Evolutionary conservation across 2,797 vertebrate species (phyloP).

Genomic region (Micropoecilia bifurca): DNA sequence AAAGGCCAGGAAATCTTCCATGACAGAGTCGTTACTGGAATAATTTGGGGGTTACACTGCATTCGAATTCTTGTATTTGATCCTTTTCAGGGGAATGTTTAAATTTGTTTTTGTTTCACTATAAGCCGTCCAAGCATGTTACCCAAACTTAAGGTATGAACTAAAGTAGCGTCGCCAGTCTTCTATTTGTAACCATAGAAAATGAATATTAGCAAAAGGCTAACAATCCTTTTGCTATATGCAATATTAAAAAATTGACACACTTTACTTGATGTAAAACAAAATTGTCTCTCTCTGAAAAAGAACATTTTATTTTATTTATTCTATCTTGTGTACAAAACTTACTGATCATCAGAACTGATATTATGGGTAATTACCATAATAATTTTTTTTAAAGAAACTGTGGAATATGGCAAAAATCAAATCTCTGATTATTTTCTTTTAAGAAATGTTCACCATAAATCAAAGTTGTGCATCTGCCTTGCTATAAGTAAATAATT

Average conservation of each 20-base stretch:
- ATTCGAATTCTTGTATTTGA: background rate
- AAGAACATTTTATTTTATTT: background rate
- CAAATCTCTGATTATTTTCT: background rate
- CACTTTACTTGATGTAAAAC: background rate
- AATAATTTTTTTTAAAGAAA: background rate
- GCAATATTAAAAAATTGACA: background rate
- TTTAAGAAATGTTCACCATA: background rate
- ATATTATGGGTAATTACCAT: background rate
- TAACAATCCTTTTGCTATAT: background rate
- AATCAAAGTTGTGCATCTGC: background rate
- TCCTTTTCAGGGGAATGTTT: background rate
- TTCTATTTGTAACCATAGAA: background rate
- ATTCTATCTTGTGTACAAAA: background rate
- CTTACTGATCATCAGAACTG: background rate
- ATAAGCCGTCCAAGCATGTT: background rate
- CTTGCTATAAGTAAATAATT: background rate
- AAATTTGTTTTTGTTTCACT: background rate
- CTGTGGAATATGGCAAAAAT: background rate
- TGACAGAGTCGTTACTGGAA: slow-evolving; percentile 7
- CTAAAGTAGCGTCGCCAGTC: background rate
- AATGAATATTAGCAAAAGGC: too few species aligned
- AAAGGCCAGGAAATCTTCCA: slow-evolving; percentile 38
- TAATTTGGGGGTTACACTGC: background rate
- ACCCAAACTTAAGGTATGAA: background rate
- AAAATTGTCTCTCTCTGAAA: background rate